Evolutionary conservation across 2,888 invertebrate species (phyloP).

Genomic region (Philhelius pedissequus): DNA sequence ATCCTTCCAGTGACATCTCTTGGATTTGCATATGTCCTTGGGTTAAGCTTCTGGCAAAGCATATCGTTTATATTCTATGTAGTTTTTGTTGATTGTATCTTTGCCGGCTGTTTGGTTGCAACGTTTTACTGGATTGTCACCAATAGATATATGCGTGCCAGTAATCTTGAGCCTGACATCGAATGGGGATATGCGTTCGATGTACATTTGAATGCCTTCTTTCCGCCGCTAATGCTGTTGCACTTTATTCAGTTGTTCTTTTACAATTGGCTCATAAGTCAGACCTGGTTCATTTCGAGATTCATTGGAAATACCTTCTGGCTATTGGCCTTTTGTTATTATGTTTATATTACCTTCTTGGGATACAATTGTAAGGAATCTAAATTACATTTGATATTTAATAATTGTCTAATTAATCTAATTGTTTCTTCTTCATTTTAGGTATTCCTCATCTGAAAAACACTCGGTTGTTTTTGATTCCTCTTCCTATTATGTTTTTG

Average conservation of each 20-base stretch:
- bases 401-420: neutral
- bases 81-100: conserved; percentile 96
- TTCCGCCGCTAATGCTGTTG: conserved; percentile 95
- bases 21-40: conserved; percentile 90
- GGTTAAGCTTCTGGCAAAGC: conserved; percentile 85
- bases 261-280: conserved; percentile 89
- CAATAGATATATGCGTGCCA: conserved; percentile 76
- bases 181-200: conserved; percentile 99
- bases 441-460: conserved; percentile 92
- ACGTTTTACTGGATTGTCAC: conserved; percentile 91
- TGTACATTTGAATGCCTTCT: conserved; percentile 98
- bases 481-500: conserved; percentile 88
- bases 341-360: conserved; percentile 97
- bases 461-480: conserved; percentile 90
- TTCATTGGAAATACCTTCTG: conserved; percentile 96
- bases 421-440: conserved; percentile 76
- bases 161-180: conserved; percentile 80
- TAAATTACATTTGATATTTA: neutral
- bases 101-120: conserved; percentile 91
- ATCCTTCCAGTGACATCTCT: conserved; percentile 88
- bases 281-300: conserved; percentile 88
- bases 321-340: conserved; percentile 93
- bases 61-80: conserved; percentile 93
- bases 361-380: conserved; percentile 95
- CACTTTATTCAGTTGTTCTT: conserved; percentile 95